These are phyloP conservation scores for Drosophila barbarae DNA, from an alignment of 2,888 invertebrate genomes.

Conservation along the genomic window DNA sequence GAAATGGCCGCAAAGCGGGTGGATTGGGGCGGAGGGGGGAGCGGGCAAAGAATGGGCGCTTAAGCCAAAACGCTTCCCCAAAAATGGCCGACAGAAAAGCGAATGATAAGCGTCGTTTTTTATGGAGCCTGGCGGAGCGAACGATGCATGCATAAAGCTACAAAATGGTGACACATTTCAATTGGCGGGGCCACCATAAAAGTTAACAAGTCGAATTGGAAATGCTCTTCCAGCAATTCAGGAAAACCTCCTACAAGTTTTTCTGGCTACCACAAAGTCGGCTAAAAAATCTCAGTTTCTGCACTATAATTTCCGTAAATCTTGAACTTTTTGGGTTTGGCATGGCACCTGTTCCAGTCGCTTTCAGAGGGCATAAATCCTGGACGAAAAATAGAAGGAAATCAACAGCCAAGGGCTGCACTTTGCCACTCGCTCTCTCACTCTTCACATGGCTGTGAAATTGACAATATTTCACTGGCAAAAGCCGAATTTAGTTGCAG, in stretches of 20 bases:
- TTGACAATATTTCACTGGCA: conserved; percentile 68
- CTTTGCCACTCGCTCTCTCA: conserved; percentile 26
- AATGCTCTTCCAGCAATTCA: neutral
- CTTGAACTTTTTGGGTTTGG: neutral
- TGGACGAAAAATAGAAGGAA: conserved; percentile 9
- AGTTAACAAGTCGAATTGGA: neutral
- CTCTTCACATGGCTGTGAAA: conserved; percentile 49
- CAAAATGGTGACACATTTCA: conserved; percentile 65
- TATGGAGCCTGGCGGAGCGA: conserved; percentile 33
- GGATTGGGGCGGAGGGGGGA: neutral
- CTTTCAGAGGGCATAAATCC: conserved; percentile 33
- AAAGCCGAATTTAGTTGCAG: conserved; percentile 72
- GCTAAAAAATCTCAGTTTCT: neutral
- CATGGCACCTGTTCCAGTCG: neutral
- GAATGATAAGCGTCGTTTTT: conserved; percentile 51
- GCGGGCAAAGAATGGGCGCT: conserved; percentile 32
- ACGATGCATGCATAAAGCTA: conserved; percentile 47
- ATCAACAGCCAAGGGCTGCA: conserved; percentile 40
- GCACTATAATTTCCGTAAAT: neutral
- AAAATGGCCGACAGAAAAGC: conserved; percentile 41
- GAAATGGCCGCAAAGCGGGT: conserved; percentile 25
- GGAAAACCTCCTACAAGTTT: neutral
- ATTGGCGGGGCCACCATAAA: conserved; percentile 37
- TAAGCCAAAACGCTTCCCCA: conserved; percentile 53
- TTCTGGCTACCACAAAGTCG: neutral